Base-by-base conservation (phyloP, 2,113 vertebrate genomes). In the Phylloscopus whistleri region DNA sequence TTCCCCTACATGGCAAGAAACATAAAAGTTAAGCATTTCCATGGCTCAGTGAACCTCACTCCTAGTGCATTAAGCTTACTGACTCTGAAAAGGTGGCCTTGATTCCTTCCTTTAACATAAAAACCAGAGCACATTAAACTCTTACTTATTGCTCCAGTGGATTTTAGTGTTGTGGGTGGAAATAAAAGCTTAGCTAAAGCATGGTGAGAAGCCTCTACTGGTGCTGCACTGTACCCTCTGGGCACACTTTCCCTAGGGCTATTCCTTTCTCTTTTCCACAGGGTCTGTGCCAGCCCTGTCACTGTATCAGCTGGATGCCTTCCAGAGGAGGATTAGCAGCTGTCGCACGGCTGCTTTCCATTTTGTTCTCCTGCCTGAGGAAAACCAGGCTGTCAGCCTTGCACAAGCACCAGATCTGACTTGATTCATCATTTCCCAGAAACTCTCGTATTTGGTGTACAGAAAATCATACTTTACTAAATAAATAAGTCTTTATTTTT, bases 51-150 rank as follows among this genome's bases (percentile, higher is more conserved):
- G 68, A 93, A 35, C 60, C 30, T 91, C 73, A 81, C 76, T 96
- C 80, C 83, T 63, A 94, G 86, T 89, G 76, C 44, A 90, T 96
- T 92, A 95, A 72, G 21, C 77, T 92, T 94, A 81, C 68, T 81
- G 56, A 92, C 60, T 91, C 70, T 84, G 83, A 85, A 94, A 91
- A 93, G 62, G 88, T 56, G 70, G 70, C 41, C 95, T 67, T 75
- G 60, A n/a, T 81, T 23, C 56, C 39, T 94, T 90, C 53, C 53
- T 94, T 92, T 92, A 89, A 52, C 68, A 92, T 75, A 78, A 94
- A 88, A 94, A 74, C 0, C 56, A 90, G 56, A 84, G 22, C 60
- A 81, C 41, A 41, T 83, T 75, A 86, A 95, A 86, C 27, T 63
- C 63, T 66, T 78, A 24, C 82, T 53, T 74, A 80, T 31, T 93